Base-by-base conservation (phyloP, 2,888 invertebrate genomes). In the Nomada lathburiana region DNA sequence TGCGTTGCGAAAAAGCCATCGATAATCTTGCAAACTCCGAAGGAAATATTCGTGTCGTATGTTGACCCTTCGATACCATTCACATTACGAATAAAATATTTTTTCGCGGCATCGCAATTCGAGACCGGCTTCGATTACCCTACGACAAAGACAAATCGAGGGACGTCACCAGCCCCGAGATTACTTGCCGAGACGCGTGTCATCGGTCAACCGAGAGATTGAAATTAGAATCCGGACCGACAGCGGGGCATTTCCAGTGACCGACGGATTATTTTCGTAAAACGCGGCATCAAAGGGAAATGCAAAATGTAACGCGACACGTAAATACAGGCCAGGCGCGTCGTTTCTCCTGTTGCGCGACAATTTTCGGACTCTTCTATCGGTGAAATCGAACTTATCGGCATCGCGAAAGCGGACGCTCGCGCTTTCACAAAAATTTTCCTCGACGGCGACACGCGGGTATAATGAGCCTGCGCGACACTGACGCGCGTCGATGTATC, bases 391-490 rank as follows among this genome's bases (percentile, higher is more conserved):
- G 42, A n/a, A 18, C 18, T 44, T 26, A 44, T 29, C 7, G 29
- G 23, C 11, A 7, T 53, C n/a, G n/a, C n/a, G n/a, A n/a, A n/a
- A n/a, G n/a, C n/a, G 1, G 26, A 26, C 26, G 26, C 1, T 2
- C 13, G 60, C 55, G 50, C 42, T 73, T 81, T 68, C 68, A 68
- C 59, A 79, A 84, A 84, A 76, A 75, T 76, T 84, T 80, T 81
- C 60, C 60, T 64, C 60, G 60, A 23, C 52, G 55, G 67, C 63
- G 73, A 76, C 68, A 76, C 76, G 72, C 73, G 26, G 26, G 73
- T 76, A 60, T 71, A 77, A 76, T 68, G 63, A 62, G 47, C 18
- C 44, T 26, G 20, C 20, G n/a, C 47, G 52, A 84, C 52, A 67
- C 55, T 69, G 23, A 18, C 63, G 60, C 63, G 60, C 76, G 20